Percentiles rank a stretch among this genome's conserved stretches.
Evolutionary conservation across 2,888 invertebrate species (phyloP).

Genomic region (Nebria brevicollis): DNA sequence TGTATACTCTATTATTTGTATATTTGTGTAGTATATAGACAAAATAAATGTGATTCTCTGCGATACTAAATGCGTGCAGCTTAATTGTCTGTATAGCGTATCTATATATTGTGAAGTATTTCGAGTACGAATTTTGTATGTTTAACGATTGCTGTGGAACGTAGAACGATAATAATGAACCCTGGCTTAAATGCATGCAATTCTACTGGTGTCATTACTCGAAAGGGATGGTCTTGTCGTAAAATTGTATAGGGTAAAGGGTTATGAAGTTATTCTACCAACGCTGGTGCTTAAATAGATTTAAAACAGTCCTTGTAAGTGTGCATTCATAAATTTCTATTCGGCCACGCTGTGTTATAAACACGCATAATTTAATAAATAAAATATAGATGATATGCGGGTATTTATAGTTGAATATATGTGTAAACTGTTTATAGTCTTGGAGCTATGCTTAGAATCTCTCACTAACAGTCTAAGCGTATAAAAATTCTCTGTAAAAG

Average conservation of each 20-base stretch:
- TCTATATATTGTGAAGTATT: slow-evolving; percentile 40
- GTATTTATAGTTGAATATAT: too few relatives aligned
- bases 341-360: neutral
- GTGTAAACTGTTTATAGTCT: too few relatives aligned
- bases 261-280: neutral
- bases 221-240: neutral
- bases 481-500: too few relatives aligned
- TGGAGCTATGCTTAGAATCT: too few relatives aligned
- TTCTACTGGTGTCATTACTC: slow-evolving; percentile 1
- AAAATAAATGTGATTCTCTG: neutral
- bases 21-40: neutral
- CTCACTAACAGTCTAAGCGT: too few relatives aligned
- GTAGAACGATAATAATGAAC: slow-evolving; percentile 3
- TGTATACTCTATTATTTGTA: too few relatives aligned
- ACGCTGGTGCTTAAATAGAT: neutral
- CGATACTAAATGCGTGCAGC: slow-evolving; percentile 1
- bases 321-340: neutral
- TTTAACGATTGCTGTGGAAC: slow-evolving; percentile 11
- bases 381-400: too few relatives aligned
- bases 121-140: slow-evolving; percentile 3
- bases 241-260: neutral
- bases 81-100: slow-evolving; percentile 30
- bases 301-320: neutral
- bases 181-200: neutral
- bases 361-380: too few relatives aligned